Evolutionary conservation across 2,888 invertebrate species (phyloP).

Genomic region (Melanargia galathea): DNA sequence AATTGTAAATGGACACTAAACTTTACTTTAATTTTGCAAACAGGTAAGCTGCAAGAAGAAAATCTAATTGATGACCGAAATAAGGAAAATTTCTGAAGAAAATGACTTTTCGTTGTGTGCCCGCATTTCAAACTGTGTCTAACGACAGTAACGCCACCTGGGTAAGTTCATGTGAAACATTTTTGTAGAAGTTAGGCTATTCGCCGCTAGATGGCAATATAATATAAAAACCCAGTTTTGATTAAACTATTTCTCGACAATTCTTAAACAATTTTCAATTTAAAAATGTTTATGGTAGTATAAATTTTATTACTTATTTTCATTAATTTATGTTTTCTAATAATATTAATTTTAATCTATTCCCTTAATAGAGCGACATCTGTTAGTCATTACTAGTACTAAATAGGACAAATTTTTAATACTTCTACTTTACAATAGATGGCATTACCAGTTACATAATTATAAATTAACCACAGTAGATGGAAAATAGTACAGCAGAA

Average conservation of each 20-base stretch:
- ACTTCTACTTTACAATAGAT: neutral
- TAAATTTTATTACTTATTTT: neutral
- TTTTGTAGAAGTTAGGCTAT: conserved; percentile 39
- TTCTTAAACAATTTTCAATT: neutral
- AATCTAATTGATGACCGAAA: conserved; percentile 50
- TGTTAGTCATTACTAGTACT: neutral
- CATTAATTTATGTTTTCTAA: neutral
- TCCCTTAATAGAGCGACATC: neutral
- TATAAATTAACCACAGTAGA: too few relatives aligned
- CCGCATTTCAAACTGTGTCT: conserved; percentile 84
- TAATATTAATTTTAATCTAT: neutral
- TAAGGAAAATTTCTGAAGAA: conserved; percentile 58
- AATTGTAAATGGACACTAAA: neutral
- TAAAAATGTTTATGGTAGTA: neutral
- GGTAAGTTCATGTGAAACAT: conserved; percentile 75
- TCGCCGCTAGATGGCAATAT: conserved; percentile 53
- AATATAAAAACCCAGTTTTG: neutral
- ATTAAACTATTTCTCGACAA: neutral
- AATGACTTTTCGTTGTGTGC: conserved; percentile 87
- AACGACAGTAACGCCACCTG: conserved; percentile 85
- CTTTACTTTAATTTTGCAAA: conserved; percentile 39
- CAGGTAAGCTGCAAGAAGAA: conserved; percentile 85
- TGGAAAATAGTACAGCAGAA: too few relatives aligned
- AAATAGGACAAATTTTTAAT: neutral
- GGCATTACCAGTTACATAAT: neutral